phyloP scores from a whole-genome alignment of 2,113 vertebrate genomes.

The Vidua chalybeata region DNA sequence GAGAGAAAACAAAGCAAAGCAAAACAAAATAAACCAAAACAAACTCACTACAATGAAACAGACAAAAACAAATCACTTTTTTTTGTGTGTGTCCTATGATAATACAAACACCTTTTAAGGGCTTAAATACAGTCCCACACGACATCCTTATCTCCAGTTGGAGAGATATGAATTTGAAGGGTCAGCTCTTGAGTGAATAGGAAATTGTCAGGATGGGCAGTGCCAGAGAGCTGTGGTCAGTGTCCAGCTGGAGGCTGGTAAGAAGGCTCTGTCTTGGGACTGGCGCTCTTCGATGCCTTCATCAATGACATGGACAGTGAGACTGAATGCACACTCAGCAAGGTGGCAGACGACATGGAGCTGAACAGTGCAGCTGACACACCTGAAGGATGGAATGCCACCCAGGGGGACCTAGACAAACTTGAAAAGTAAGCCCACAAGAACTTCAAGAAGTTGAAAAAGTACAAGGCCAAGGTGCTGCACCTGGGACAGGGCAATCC shows the following conservation, averaged over 20 bases:
- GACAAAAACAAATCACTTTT: not conserved
- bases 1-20: not conserved
- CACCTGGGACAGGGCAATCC: not conserved
- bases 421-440: not conserved
- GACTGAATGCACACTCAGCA: accelerated
- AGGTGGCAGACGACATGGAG: not conserved
- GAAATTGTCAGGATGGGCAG: not conserved
- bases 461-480: not conserved
- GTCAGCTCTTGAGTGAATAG: not conserved
- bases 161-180: not conserved
- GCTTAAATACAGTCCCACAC: not conserved
- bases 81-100: not conserved
- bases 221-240: not conserved
- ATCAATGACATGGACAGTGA: not conserved
- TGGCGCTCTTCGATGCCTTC: not conserved
- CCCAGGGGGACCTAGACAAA: not conserved
- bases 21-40: not conserved
- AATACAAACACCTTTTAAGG: not conserved
- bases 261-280: not conserved
- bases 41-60: not conserved
- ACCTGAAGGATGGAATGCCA: not conserved
- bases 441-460: not conserved
- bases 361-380: not conserved
- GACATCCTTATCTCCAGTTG: not conserved
- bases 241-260: not conserved